Conservation (phyloP, 2,797 vertebrate genomes). For the Tenualosa ilisha region DNA sequence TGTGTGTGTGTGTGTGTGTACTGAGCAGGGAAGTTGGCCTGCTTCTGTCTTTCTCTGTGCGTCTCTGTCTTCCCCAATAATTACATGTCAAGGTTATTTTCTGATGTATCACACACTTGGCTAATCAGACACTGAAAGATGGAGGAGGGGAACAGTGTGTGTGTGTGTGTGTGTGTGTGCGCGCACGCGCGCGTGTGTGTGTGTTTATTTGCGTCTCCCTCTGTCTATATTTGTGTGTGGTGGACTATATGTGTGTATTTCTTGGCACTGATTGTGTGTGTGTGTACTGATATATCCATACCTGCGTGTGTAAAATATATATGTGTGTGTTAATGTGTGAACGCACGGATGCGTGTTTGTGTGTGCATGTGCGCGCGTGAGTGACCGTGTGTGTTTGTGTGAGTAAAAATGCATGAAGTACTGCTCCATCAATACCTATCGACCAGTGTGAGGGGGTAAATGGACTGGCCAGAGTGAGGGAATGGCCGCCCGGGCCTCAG, state of each 20-base stretch:
- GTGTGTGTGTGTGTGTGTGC: not conserved
- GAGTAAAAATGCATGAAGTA: conserved; percentile 11
- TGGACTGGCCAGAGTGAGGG: conserved; percentile 38
- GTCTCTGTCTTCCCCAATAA: conserved; percentile 39
- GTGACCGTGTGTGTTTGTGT: not conserved
- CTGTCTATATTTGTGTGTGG: not conserved
- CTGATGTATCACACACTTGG: conserved; percentile 45
- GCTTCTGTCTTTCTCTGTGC: not conserved
- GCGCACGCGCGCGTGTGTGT: not conserved
- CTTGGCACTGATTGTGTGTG: not conserved
- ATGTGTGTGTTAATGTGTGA: not conserved
- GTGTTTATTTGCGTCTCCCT: not conserved
- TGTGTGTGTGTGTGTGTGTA: not conserved
- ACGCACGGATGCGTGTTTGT: not conserved
- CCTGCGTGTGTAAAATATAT: not conserved
- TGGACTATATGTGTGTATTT: not conserved
- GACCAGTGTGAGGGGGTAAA: conserved; percentile 28
- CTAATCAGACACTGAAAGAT: conserved; percentile 42
- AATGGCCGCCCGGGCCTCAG: conserved; percentile 43
- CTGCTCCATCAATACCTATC: conserved; percentile 24
- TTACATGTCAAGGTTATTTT: conserved; percentile 51
- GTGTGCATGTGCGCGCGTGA: not conserved
- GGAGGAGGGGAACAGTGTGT: not conserved
- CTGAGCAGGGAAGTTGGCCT: not conserved
- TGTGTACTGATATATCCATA: not conserved